Evolutionary conservation across 2,888 invertebrate genomes (phyloP).

Genomic region (Diadegma fenestrale): DNA sequence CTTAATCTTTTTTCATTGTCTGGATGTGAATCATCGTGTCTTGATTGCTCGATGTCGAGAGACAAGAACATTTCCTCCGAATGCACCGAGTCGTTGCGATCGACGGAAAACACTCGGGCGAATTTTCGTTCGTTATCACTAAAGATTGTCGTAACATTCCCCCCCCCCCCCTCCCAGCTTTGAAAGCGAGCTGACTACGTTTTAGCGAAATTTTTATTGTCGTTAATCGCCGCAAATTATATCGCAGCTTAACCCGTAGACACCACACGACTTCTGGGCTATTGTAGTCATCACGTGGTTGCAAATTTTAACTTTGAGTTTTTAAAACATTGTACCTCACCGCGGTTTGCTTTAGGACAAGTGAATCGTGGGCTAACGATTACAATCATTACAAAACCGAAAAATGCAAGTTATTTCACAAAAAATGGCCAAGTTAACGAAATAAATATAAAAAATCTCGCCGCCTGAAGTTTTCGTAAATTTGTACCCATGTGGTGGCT

Average conservation of each 20-base stretch:
- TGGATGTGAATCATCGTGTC: background rate
- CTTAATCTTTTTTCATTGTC: background rate
- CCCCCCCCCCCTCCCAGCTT: conserved; percentile 31
- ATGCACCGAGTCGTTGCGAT: background rate
- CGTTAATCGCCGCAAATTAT: background rate
- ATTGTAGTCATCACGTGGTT: too few relatives aligned
- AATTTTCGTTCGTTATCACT: background rate
- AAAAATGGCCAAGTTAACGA: too few relatives aligned
- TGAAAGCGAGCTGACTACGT: conserved; percentile 3
- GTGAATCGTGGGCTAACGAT: too few relatives aligned
- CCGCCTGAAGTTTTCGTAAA: too few relatives aligned
- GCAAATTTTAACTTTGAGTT: too few relatives aligned
- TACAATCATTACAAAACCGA: too few relatives aligned
- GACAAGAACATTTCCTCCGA: background rate
- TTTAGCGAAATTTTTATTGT: conserved; percentile 49
- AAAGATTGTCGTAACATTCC: conserved; percentile 59
- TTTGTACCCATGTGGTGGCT: too few relatives aligned
- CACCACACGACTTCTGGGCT: too few relatives aligned
- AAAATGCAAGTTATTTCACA: too few relatives aligned
- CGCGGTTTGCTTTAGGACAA: too few relatives aligned
- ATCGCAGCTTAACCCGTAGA: background rate
- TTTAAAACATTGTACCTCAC: too few relatives aligned
- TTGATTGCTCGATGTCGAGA: background rate
- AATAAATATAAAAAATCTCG: too few relatives aligned
- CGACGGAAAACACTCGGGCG: background rate